Percentiles rank a stretch among this genome's conserved stretches.
Evolutionary conservation across 37 sponge, comb jelly and placozoan genomes (phyloP).

Genomic region (Ianthella basta): DNA sequence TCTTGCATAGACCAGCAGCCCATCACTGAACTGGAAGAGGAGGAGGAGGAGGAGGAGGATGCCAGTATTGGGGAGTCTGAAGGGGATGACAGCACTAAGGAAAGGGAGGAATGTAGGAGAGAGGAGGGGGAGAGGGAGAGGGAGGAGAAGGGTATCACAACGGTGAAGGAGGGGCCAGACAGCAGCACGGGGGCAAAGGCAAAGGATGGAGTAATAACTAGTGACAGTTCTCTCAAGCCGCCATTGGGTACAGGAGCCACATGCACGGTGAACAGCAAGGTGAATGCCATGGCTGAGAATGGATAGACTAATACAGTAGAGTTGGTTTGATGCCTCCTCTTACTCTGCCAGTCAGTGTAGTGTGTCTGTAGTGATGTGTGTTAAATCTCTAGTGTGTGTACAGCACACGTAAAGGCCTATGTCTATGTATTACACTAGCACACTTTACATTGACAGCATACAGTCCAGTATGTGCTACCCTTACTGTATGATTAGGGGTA

Average conservation of each 20-base stretch:
- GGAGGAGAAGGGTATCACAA: not conserved
- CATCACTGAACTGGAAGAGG: not conserved
- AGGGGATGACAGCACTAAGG: no score
- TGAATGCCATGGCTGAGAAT: not conserved
- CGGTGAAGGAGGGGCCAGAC: not conserved
- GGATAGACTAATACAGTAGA: not conserved
- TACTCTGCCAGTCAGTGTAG: no score
- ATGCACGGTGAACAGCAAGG: not conserved
- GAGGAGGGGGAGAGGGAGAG: constrained; percentile 3
- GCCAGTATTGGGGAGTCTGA: no score
- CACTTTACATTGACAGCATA: no score
- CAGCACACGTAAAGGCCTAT: no score
- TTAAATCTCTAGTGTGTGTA: no score
- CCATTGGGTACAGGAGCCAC: not conserved
- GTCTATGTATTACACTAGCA: no score
- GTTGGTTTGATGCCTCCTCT: no score
- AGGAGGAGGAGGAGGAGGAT: constrained; percentile 5
- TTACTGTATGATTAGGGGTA: no score
- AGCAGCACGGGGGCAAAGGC: not conserved
- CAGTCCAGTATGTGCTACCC: no score
- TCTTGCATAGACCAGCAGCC: not conserved
- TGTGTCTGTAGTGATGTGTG: no score
- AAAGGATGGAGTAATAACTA: not conserved
- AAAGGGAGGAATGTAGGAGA: not conserved
- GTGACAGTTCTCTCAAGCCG: no score